Percentiles rank a stretch among this genome's conserved stretches.
These are phyloP conservation scores for Apantesis nais DNA, from an alignment of 2,888 invertebrate genomes.

Conservation along the genomic window DNA sequence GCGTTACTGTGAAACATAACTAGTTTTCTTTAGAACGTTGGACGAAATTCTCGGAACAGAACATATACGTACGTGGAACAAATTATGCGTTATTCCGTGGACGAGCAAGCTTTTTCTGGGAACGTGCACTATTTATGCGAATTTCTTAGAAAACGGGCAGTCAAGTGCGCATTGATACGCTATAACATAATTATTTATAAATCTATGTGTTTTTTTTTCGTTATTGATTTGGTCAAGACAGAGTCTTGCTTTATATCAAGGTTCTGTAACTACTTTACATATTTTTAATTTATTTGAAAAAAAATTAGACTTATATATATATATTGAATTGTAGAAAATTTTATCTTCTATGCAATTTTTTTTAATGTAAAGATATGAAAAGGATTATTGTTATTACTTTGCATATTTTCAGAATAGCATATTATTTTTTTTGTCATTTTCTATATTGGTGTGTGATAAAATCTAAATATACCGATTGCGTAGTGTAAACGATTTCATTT, in stretches of 20 bases:
- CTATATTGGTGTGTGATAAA: too few species aligned
- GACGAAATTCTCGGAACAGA: conserved; percentile 52
- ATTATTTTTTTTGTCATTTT: too few species aligned
- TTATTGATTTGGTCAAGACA: conserved; percentile 40
- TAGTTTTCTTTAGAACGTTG: conserved; percentile 54
- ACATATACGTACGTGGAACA: conserved; percentile 43
- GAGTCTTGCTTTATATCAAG: conserved; percentile 11
- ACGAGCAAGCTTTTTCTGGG: conserved; percentile 55
- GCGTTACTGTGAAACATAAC: conserved; percentile 55
- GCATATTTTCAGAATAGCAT: too few species aligned
- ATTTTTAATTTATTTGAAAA: not conserved
- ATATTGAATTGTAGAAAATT: not conserved
- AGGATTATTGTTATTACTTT: too few species aligned
- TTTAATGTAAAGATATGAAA: not conserved
- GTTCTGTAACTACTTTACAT: conserved; percentile 31
- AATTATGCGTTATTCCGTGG: conserved; percentile 50
- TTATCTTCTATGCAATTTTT: too few species aligned
- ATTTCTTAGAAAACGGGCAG: conserved; percentile 55
- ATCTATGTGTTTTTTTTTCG: conserved; percentile 45
- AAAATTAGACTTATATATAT: not conserved
- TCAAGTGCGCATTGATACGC: conserved; percentile 49
- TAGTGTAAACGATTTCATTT: too few species aligned
- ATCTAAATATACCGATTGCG: too few species aligned
- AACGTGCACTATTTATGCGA: conserved; percentile 45
- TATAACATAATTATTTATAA: conserved; percentile 49